Conservation (phyloP, 2,113 vertebrate species). For the Eonycteris spelaea region DNA sequence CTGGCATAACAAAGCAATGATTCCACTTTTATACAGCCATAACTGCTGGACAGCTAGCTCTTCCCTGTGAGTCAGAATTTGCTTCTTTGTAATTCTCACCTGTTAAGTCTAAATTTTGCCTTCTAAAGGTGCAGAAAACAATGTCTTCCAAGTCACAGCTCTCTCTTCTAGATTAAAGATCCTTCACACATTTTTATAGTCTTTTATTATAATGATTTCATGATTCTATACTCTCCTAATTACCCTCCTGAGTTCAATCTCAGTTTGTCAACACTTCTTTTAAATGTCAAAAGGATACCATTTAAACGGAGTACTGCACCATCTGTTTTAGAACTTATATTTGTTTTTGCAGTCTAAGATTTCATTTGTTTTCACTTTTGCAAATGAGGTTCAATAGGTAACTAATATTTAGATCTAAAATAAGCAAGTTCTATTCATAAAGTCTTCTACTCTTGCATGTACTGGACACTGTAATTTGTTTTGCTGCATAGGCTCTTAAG, state of each 20-base stretch:
- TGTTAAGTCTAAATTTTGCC: background rate
- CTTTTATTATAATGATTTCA: constrained; percentile 6
- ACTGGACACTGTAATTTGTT: background rate
- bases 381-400: constrained; percentile 16
- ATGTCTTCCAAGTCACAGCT: background rate
- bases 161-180: background rate
- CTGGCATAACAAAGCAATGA: background rate
- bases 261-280: background rate
- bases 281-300: constrained; percentile 15
- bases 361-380: constrained; percentile 39
- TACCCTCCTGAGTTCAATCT: background rate
- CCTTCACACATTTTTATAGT: background rate
- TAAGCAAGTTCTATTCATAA: constrained; percentile 24
- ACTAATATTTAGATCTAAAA: constrained; percentile 18
- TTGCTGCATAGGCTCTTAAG: background rate
- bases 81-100: background rate
- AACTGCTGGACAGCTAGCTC: background rate
- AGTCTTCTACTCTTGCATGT: background rate
- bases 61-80: background rate
- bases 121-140: background rate
- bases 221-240: background rate
- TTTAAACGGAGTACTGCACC: background rate
- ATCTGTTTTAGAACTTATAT: background rate
- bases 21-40: background rate
- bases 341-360: background rate